Base-by-base conservation (phyloP, 2,113 vertebrate genomes). In the Himantopus leucocephalus region DNA sequence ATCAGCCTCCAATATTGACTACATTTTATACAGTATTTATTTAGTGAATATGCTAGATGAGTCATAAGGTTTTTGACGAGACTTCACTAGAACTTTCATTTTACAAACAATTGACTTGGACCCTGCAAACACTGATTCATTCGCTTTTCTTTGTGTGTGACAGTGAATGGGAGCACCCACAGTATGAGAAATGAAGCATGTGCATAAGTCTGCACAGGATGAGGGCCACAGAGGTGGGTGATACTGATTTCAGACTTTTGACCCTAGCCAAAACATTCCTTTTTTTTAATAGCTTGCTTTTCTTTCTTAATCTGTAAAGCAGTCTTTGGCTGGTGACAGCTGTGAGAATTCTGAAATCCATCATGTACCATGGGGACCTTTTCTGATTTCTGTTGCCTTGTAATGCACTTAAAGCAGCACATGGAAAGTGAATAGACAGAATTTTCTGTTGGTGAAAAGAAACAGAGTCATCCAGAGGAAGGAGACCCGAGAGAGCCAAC, bases 381-480 rank as follows among this genome's bases (percentile, higher is more conserved):
- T 92, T 94, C 84, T 87, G 60, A 89, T 95, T 94, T 91, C 73
- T 97, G 35, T 89, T 91, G 58, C 80, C 86, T 96, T 90, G 92
- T 79, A 94, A 95, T 21, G 11, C 48, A 79, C 77, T 96, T 92
- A 95, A 29, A 89, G 85, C 34, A 87, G 82, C 91, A 95, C 91
- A 91, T 82, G 86, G 84, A 79, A 95, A 90, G 80, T 30, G 41
- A 89, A 91, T 68, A 94, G 66, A 14, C 84, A 92, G 70, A 87
- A 92, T 91, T 92, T 95, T 97, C 94, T 97, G 95, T 66, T 92
- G 86, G n/a, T 95, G 95, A 96, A 94, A 95, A 95, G 77, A 97
- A 97, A 87, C 95, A 97, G 96, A 94, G 89, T 90, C 77, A 64
- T 92, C 35, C 41, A 91, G 62, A 88, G 62, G 48, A 94, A 89